Percentiles rank a stretch among this genome's conserved stretches.
These are phyloP conservation scores for Drosophila simulans DNA, from an alignment of 1,140 invertebrate species.

Conservation along the genomic window DNA sequence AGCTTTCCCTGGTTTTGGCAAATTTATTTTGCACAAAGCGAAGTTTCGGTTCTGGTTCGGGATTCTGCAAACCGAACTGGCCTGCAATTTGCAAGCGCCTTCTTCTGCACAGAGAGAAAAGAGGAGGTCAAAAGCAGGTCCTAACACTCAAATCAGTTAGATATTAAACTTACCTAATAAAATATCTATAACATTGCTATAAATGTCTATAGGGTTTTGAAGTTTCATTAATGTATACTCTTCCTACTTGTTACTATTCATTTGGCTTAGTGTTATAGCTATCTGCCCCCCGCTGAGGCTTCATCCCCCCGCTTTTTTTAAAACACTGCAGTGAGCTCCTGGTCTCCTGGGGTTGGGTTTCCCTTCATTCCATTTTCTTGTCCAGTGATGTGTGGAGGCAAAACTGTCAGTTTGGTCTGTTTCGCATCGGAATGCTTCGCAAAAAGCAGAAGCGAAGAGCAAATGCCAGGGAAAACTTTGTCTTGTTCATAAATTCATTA, in stretches of 20 bases:
- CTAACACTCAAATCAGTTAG: neutral
- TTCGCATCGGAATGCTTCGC: conserved; percentile 43
- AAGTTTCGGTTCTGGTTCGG: conserved; percentile 52
- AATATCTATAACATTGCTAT: too few relatives aligned
- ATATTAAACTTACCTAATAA: neutral
- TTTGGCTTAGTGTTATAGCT: neutral
- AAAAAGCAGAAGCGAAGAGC: conserved; percentile 26
- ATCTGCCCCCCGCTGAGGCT: conserved; percentile 9
- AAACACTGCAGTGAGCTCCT: conserved; percentile 13
- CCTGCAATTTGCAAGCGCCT: conserved; percentile 64
- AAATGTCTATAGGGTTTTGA: too few relatives aligned
- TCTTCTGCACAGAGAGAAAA: conserved; percentile 1
- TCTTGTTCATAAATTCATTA: conserved; percentile 81
- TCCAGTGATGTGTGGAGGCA: conserved; percentile 40
- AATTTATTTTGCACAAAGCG: conserved; percentile 73
- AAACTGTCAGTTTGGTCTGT: conserved; percentile 54
- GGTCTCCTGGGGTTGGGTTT: conserved; percentile 10
- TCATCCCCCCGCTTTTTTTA: neutral
- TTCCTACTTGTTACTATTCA: neutral
- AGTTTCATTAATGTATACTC: too few relatives aligned
- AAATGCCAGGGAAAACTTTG: conserved; percentile 68
- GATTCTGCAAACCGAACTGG: conserved; percentile 17
- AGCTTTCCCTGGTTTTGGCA: conserved; percentile 38
- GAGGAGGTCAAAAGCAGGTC: neutral
- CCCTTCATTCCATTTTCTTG: conserved; percentile 28